These are phyloP conservation scores for Halocynthia aurantium DNA, from an alignment of 23 tunicate genomes.

Conservation along the genomic window DNA sequence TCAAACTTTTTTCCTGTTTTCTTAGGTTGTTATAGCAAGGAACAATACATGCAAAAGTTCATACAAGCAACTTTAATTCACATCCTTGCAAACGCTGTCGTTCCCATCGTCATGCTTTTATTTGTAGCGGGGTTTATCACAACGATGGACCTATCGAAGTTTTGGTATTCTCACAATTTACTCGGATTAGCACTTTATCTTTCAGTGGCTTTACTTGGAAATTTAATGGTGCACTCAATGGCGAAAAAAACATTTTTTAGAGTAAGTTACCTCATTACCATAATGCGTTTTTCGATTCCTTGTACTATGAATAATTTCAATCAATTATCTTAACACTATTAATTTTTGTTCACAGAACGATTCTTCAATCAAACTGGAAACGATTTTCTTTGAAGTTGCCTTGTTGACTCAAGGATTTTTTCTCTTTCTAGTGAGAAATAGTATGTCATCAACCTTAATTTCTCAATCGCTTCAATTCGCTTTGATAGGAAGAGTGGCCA, in stretches of 20 bases:
- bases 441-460: conserved; percentile 6
- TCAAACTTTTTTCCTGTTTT: neutral
- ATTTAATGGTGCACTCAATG: conserved; percentile 20
- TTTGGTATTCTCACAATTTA: conserved; percentile 38
- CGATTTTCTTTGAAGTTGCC: conserved; percentile 41
- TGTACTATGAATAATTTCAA: neutral
- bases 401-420: conserved; percentile 36
- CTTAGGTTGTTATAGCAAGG: neutral
- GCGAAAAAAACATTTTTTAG: conserved; percentile 21
- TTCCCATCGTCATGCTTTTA: conserved; percentile 16
- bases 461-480: conserved; percentile 1
- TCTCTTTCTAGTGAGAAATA: conserved; percentile 34
- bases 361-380: conserved; percentile 29
- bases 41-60: neutral
- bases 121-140: conserved; percentile 36
- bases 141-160: conserved; percentile 30
- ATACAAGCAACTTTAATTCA: too few relatives aligned
- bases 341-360: conserved; percentile 25
- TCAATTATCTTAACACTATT: too few relatives aligned
- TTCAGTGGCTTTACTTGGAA: conserved; percentile 33
- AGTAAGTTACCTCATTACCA: conserved; percentile 15
- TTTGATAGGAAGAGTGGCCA: neutral
- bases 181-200: conserved; percentile 48
- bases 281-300: neutral
- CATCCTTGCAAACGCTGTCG: conserved; percentile 33